Conservation (phyloP, 2,797 vertebrate species). For the Tokudaia tokunoshimensis region DNA sequence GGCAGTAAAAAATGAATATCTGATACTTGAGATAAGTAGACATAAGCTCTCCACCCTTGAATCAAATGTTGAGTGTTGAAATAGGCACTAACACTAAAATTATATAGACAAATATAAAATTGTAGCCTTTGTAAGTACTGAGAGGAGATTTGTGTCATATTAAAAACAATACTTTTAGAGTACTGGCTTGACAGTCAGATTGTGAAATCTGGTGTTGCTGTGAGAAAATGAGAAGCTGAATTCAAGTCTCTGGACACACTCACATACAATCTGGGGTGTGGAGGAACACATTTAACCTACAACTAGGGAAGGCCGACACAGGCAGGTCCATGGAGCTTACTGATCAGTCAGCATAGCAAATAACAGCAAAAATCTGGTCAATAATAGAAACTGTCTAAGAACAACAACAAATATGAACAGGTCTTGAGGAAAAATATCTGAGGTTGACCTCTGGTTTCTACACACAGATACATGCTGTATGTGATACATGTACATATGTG, state of each 20-base stretch:
- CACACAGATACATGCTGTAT: background rate
- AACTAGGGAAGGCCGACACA: background rate
- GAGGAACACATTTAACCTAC: background rate
- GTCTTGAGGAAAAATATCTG: background rate
- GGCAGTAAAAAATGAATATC: background rate
- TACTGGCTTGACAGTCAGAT: background rate
- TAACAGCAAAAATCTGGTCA: background rate
- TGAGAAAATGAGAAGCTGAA: background rate
- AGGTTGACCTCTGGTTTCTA: background rate
- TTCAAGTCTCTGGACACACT: background rate
- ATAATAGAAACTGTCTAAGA: background rate
- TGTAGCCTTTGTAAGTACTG: background rate
- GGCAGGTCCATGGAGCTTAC: background rate
- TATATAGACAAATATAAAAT: constrained; percentile 35
- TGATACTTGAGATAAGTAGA: constrained; percentile 12
- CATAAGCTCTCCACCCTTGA: background rate
- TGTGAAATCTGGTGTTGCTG: background rate
- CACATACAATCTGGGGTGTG: background rate
- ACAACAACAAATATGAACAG: background rate
- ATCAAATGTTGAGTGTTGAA: background rate
- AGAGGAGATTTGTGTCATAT: background rate
- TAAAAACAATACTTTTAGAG: background rate
- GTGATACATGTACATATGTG: background rate
- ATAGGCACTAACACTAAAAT: constrained; percentile 37
- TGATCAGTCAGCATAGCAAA: background rate